Evolutionary conservation across 2,113 vertebrate species (phyloP).

Genomic region (Petroica traversi): DNA sequence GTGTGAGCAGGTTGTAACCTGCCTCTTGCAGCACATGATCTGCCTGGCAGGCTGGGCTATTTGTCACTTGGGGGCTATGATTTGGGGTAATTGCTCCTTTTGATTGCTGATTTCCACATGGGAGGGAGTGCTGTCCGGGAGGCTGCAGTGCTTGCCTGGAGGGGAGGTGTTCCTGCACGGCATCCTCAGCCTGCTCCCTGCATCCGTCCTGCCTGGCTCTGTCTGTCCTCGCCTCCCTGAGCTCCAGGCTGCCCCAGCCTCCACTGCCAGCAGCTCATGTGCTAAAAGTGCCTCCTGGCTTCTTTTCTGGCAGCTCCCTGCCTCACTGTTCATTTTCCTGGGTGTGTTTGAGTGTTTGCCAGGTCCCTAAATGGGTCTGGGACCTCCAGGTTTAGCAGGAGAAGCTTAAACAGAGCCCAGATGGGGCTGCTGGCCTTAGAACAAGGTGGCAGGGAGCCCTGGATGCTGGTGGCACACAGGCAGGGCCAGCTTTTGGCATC

Average conservation of each 20-base stretch:
- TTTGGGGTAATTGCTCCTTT: conserved; percentile 50
- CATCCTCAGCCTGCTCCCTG: background rate
- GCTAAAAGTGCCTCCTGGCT: background rate
- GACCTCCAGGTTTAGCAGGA: background rate
- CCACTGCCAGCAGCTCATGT: fast-evolving
- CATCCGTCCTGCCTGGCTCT: fast-evolving
- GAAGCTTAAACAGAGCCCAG: background rate
- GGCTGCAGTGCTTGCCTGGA: background rate
- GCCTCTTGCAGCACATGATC: background rate
- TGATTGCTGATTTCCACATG: conserved; percentile 58
- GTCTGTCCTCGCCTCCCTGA: background rate
- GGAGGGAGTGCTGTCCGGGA: background rate
- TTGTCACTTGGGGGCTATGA: conserved; percentile 50
- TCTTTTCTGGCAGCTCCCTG: background rate
- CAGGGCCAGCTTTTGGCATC: background rate
- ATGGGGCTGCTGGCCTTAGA: background rate
- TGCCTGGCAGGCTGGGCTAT: conserved; percentile 6
- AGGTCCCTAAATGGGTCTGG: background rate
- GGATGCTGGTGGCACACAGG: background rate
- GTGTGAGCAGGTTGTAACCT: conserved; percentile 33
- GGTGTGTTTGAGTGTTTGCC: background rate
- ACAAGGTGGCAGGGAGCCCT: background rate
- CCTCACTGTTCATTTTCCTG: background rate
- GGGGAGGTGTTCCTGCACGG: background rate
- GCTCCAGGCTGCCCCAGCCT: background rate